Evolutionary conservation across 2,113 vertebrate genomes (phyloP).

Genomic region (Nanorana parkeri): DNA sequence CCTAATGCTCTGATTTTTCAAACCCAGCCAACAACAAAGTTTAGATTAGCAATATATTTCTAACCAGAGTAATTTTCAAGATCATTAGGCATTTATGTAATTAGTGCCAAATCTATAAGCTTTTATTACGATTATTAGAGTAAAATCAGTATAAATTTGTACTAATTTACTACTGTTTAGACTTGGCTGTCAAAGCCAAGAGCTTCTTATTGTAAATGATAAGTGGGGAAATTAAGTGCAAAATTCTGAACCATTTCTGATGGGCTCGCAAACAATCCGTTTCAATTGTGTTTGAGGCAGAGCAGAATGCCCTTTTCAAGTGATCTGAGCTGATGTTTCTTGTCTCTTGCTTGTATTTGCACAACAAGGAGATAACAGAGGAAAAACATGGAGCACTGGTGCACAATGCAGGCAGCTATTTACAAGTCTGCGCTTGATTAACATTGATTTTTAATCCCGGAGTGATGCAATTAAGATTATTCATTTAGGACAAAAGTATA

Average conservation of each 20-base stretch:
- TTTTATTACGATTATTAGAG: slow-evolving; percentile 93
- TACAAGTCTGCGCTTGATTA: slow-evolving; percentile 82
- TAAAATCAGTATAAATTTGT: slow-evolving; percentile 93
- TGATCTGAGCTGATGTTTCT: slow-evolving; percentile 74
- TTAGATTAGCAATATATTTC: slow-evolving; percentile 94
- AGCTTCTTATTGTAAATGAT: slow-evolving; percentile 91
- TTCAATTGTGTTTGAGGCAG: slow-evolving; percentile 82
- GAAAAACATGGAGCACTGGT: slow-evolving; percentile 70
- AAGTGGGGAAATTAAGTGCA: slow-evolving; percentile 91
- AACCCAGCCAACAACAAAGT: slow-evolving; percentile 92
- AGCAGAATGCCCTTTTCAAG: slow-evolving; percentile 79
- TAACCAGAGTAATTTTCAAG: slow-evolving; percentile 92
- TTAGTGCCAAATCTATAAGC: slow-evolving; percentile 91
- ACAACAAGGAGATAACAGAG: slow-evolving; percentile 69
- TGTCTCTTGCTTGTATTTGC: slow-evolving; percentile 71
- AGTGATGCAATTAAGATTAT: slow-evolving; percentile 91
- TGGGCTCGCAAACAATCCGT: slow-evolving; percentile 81
- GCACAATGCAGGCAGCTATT: slow-evolving; percentile 79
- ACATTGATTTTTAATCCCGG: slow-evolving; percentile 94
- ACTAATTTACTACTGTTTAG: slow-evolving; percentile 93
- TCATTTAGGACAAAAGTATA: slow-evolving; percentile 86
- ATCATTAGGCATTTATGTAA: slow-evolving; percentile 94
- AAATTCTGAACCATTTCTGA: slow-evolving; percentile 89
- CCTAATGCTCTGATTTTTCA: slow-evolving; percentile 89
- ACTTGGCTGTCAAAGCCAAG: slow-evolving; percentile 85